Base-by-base conservation (phyloP, 2,888 invertebrate species). In the Phyllotreta striolata region DNA sequence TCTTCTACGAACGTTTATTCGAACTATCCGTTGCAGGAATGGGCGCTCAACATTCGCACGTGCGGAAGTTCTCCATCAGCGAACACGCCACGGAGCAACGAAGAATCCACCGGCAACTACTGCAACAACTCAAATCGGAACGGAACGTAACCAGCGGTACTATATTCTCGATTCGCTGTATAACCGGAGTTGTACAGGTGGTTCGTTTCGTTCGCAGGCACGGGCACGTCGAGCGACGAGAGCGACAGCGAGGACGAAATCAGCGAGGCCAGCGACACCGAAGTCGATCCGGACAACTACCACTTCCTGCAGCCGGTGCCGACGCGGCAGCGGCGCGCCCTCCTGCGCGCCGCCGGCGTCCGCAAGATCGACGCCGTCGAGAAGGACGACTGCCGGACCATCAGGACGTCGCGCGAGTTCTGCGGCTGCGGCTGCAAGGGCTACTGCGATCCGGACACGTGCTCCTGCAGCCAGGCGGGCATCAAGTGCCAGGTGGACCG, bases 401-500 rank as follows among this genome's bases (percentile, higher is more conserved):
- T 98, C 73, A 86, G 97, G 68, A 89, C 91, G 34, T 96, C 96
- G 5, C 86, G 97, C 12, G 97, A 98, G 79, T 92, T 93, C 75
- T 96, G 96, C 81, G 96, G 96, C 44, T 96, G 96, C 80, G 90
- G 91, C 51, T 96, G 96, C 79, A 92, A 95, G 81, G 93, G 92
- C 55, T 91, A 91, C 77, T 98, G 98, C 83, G 95, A 96, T 84
- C 98, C 98, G 0, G 96, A 96, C 75, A 95, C 91, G 14, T 98
- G 98, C 81, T 91, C 93, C 10, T 98, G 98, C 83, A 94, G 95
- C 79, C 89, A 92, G 78, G 93, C 93, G 47, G 96, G 96, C 66
- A 98, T 98, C 71, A 96, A 97, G 84, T 98, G 98, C 81, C 97
- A 97, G 86, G 97, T 98, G 59, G 98, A 98, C 82, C 88, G 98